These are phyloP conservation scores for Bufotes viridis DNA, from an alignment of 2,797 vertebrate genomes.

Conservation along the genomic window DNA sequence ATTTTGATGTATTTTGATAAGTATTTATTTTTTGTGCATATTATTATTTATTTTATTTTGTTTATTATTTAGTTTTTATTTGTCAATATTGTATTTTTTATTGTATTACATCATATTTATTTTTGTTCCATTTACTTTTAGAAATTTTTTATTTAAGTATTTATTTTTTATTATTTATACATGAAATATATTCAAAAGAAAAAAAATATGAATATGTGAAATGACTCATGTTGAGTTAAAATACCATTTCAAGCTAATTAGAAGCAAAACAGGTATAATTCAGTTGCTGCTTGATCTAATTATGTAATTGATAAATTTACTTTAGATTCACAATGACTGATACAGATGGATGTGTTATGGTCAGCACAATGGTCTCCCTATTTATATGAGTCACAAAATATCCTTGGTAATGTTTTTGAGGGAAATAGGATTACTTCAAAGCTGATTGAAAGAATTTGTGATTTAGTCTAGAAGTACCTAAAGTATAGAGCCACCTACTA, in stretches of 20 bases:
- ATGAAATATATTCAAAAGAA: background rate
- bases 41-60: background rate
- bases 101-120: background rate
- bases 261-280: background rate
- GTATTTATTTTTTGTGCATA: background rate
- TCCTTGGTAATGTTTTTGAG: too few relatives aligned
- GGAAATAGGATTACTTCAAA: too few relatives aligned
- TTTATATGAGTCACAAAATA: too few relatives aligned
- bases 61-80: background rate
- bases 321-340: background rate
- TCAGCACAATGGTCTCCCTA: too few relatives aligned
- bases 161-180: background rate
- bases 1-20: background rate
- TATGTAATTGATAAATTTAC: background rate
- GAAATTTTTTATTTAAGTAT: too few relatives aligned
- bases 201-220: background rate
- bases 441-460: too few relatives aligned
- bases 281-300: background rate
- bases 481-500: too few relatives aligned
- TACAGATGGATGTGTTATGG: background rate
- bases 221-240: background rate
- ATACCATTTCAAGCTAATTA: background rate
- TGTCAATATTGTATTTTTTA: background rate
- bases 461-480: too few relatives aligned
- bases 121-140: background rate